Evolutionary conservation across 2,113 vertebrate species (phyloP).

Genomic region (Rutilus rutilus): DNA sequence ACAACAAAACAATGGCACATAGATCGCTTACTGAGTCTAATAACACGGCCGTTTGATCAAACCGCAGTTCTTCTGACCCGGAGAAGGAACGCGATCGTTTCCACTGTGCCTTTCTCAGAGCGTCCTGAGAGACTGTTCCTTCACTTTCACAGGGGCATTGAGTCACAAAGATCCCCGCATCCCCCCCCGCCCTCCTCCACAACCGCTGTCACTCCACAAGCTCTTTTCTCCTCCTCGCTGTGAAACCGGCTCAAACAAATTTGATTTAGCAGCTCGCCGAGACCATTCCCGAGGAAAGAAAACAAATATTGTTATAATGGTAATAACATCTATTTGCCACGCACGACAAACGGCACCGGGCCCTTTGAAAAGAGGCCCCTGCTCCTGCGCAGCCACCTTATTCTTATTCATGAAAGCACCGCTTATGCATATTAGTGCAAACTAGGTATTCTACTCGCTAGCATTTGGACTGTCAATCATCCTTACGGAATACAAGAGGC

Average conservation of each 20-base stretch:
- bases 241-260: conserved; percentile 76
- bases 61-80: neutral
- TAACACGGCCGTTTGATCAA: conserved; percentile 9
- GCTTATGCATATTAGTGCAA: conserved; percentile 81
- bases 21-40: neutral
- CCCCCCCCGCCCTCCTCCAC: neutral
- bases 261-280: conserved; percentile 76
- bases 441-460: conserved; percentile 77
- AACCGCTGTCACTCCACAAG: conserved; percentile 23
- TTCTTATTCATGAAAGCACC: conserved; percentile 84
- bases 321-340: conserved; percentile 81
- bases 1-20: neutral
- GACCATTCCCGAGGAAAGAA: conserved; percentile 70
- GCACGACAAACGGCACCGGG: conserved; percentile 66
- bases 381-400: conserved; percentile 67
- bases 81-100: neutral
- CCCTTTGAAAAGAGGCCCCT: conserved; percentile 71
- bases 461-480: conserved; percentile 81
- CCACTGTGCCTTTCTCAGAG: neutral
- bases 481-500: conserved; percentile 78
- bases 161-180: conserved; percentile 19
- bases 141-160: conserved; percentile 10
- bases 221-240: conserved; percentile 53
- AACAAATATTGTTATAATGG: conserved; percentile 85
- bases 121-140: conserved; percentile 2